Conservation (phyloP, 2,888 invertebrate species). For the Dryobota labecula region DNA sequence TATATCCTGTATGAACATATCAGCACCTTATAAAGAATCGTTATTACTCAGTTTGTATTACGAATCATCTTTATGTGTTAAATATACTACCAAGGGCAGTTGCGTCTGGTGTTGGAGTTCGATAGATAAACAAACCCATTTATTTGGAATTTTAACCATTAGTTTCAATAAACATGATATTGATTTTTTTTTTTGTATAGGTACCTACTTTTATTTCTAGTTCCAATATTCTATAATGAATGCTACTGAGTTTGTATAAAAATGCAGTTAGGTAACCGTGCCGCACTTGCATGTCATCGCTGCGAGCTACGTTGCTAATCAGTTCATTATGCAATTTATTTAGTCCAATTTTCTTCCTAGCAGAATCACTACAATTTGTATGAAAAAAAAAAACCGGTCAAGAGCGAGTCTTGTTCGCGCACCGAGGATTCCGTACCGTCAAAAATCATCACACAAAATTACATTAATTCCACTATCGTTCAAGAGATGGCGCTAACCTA, state of each 20-base stretch:
- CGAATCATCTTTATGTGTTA: slow-evolving; percentile 81
- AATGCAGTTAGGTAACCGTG: slow-evolving; percentile 18
- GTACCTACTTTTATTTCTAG: no score
- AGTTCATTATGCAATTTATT: neutral
- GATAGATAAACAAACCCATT: slow-evolving; percentile 40
- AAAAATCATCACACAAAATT: no score
- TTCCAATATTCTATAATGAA: neutral
- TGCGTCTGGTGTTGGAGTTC: slow-evolving; percentile 64
- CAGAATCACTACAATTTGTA: neutral
- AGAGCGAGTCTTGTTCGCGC: no score
- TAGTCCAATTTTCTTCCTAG: neutral
- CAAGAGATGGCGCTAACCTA: no score
- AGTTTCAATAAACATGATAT: neutral
- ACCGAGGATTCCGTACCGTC: no score
- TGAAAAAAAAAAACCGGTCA: no score
- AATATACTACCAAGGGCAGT: slow-evolving; percentile 83
- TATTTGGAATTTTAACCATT: slow-evolving; percentile 21
- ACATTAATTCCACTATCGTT: no score
- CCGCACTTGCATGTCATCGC: slow-evolving; percentile 49
- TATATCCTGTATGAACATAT: slow-evolving; percentile 80
- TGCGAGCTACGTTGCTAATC: slow-evolving; percentile 16
- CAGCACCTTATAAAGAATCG: slow-evolving; percentile 85
- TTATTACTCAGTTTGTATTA: slow-evolving; percentile 83
- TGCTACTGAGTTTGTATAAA: slow-evolving; percentile 9
- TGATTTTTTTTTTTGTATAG: neutral